Conservation (phyloP, 2,113 vertebrate species). For the Microtus montanus region DNA sequence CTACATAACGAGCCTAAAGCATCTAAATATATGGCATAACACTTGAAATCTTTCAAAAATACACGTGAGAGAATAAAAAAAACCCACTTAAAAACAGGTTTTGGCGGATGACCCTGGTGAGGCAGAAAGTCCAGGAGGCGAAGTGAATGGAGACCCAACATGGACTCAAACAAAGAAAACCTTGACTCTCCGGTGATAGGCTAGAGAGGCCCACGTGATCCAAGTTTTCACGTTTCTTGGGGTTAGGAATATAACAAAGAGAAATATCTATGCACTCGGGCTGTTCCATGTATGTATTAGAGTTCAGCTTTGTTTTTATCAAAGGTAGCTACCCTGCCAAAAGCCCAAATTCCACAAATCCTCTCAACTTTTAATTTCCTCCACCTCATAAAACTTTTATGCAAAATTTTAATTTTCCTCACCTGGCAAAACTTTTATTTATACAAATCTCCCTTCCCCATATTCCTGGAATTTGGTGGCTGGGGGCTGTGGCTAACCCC, state of each 20-base stretch:
- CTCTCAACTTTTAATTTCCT: not conserved
- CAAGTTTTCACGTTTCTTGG: not conserved
- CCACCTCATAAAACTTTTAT: not conserved
- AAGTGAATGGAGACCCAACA: not conserved
- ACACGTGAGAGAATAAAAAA: no score
- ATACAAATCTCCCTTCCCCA: no score
- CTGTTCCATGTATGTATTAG: not conserved
- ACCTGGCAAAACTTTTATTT: not conserved
- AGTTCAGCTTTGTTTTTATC: not conserved
- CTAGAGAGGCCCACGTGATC: not conserved
- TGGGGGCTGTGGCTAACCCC: not conserved
- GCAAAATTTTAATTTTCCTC: not conserved
- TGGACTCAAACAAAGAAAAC: not conserved
- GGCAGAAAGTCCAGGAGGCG: no score
- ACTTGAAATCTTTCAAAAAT: not conserved
- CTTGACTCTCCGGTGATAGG: fast-evolving
- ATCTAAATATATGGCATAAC: no score
- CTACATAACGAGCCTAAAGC: not conserved
- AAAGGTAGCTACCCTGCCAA: not conserved
- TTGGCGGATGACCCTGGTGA: not conserved
- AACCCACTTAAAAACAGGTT: not conserved
- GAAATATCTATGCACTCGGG: not conserved
- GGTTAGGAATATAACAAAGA: not conserved
- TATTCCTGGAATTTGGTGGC: no score
- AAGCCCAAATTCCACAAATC: not conserved